Evolutionary conservation across 2,888 invertebrate genomes (phyloP).

Genomic region (Tenthredo scrophulariae): DNA sequence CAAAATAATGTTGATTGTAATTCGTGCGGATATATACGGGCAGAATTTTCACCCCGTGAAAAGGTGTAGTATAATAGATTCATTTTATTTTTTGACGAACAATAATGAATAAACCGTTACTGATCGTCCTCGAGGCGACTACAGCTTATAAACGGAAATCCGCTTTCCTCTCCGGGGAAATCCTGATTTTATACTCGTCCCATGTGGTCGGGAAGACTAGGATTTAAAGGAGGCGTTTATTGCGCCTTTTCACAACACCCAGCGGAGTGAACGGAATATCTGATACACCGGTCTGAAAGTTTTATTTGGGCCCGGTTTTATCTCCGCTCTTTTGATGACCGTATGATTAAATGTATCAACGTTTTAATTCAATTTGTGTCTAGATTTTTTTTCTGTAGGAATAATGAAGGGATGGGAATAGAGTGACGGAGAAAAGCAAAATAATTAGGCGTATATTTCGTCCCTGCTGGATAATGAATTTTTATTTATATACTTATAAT

Average conservation of each 20-base stretch:
- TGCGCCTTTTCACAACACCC: conserved; percentile 26
- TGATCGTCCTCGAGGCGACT: neutral
- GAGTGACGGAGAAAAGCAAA: neutral
- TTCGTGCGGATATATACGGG: neutral
- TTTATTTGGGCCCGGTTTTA: conserved; percentile 6
- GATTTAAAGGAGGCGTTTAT: conserved; percentile 21
- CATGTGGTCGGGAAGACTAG: neutral
- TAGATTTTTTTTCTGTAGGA: neutral
- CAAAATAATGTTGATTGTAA: conserved; percentile 30
- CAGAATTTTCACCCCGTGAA: neutral
- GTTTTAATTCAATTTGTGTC: neutral
- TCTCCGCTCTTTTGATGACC: neutral
- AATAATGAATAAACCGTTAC: neutral
- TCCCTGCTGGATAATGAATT: neutral
- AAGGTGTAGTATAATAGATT: neutral
- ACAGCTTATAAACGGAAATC: neutral
- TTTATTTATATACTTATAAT: neutral
- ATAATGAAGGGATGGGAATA: neutral
- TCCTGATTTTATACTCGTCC: conserved; percentile 13
- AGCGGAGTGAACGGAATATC: neutral
- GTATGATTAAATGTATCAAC: neutral
- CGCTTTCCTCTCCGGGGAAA: neutral
- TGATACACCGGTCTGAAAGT: conserved; percentile 1
- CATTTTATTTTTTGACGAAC: neutral
- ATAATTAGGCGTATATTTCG: neutral